Percentiles rank a stretch among this genome's conserved stretches.
phyloP scores from a whole-genome alignment of 2,113 vertebrate genomes.

The Tinamus guttatus region DNA sequence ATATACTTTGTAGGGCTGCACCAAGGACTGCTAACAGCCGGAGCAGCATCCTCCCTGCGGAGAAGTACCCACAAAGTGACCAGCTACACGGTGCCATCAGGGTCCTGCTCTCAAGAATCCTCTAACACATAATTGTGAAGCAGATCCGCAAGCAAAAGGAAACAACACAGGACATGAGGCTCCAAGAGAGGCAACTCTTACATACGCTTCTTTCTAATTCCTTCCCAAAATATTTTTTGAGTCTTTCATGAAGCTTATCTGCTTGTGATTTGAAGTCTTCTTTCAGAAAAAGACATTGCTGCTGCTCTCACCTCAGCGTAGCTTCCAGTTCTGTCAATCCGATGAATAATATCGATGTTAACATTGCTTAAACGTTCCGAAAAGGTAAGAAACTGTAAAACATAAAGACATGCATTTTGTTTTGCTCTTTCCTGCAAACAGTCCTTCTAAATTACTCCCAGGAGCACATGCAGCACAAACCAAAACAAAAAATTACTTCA shows the following conservation, averaged over 20 bases:
- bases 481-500: neutral
- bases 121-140: neutral
- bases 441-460: neutral
- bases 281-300: neutral
- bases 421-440: neutral
- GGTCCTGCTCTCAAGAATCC: neutral
- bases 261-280: neutral
- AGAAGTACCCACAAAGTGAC: neutral
- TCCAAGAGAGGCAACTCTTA: neutral
- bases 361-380: slow-evolving; percentile 93
- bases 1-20: neutral
- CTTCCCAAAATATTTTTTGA: neutral
- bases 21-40: neutral
- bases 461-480: accelerated
- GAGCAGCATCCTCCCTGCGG: neutral
- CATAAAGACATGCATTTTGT: neutral
- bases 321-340: slow-evolving; percentile 92
- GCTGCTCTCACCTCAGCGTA: slow-evolving; percentile 86
- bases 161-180: neutral
- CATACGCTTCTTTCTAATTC: neutral
- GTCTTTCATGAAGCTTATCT: accelerated
- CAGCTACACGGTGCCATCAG: neutral
- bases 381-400: slow-evolving; percentile 93
- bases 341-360: slow-evolving; percentile 95
- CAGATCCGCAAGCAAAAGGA: neutral